Conservation (phyloP, 2,888 invertebrate genomes). For the Scotopteryx bipunctaria region DNA sequence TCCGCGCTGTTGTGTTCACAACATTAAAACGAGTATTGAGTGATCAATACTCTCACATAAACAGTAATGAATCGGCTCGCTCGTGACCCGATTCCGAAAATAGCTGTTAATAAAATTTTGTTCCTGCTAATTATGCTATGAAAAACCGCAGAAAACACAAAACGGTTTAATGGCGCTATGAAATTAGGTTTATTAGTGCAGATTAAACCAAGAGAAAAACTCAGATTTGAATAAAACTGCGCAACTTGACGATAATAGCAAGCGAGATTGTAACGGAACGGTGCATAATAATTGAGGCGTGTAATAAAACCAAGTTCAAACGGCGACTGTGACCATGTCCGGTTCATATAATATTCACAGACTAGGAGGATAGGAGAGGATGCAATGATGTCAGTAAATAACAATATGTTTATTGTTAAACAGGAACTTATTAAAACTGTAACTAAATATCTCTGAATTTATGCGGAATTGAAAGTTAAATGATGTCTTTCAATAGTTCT, state of each 20-base stretch:
- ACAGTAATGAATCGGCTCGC: conserved; percentile 39
- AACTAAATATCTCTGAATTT: conserved; percentile 2
- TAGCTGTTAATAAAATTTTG: conserved; percentile 48
- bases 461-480: too few relatives aligned
- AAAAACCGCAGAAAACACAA: conserved; percentile 55
- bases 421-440: conserved; percentile 15
- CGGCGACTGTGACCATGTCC: conserved; percentile 30
- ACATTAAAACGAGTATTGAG: conserved; percentile 42
- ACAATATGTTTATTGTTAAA: conserved; percentile 13
- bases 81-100: conserved; percentile 51
- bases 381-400: conserved; percentile 11
- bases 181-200: conserved; percentile 56
- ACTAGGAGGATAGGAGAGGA: conserved; percentile 18
- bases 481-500: too few relatives aligned
- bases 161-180: conserved; percentile 45
- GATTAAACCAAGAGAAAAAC: conserved; percentile 43
- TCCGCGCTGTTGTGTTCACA: conserved; percentile 16
- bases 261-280: conserved; percentile 42
- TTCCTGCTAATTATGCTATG: conserved; percentile 48
- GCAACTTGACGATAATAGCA: conserved; percentile 43
- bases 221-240: conserved; percentile 43
- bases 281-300: conserved; percentile 46
- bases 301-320: conserved; percentile 37
- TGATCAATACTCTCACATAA: conserved; percentile 43
- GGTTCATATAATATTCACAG: conserved; percentile 20